A percentile compares a stretch with the other conserved stretches of the same genome.
phyloP scores from a whole-genome alignment of 2,797 vertebrate species.

The Pantherophis alleghaniensis region DNA sequence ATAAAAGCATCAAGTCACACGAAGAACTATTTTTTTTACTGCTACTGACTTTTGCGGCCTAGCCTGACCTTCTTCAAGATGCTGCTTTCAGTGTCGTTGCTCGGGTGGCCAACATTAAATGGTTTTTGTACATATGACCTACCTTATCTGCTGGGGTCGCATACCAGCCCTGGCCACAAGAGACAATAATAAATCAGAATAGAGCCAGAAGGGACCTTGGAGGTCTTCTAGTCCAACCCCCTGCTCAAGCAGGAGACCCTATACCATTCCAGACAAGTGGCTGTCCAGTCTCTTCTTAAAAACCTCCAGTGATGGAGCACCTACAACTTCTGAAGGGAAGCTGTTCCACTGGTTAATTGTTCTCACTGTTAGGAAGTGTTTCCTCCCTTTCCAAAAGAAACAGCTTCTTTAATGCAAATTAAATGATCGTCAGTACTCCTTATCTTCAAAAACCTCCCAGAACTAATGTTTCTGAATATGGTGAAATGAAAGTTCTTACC shows the following conservation, averaged over 20 bases:
- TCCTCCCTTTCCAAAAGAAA: not conserved
- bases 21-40: conserved; percentile 5
- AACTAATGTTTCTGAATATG: not conserved
- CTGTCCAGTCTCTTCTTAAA: not conserved
- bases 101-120: not conserved
- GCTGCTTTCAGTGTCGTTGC: conserved; percentile 1
- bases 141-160: not conserved
- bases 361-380: not conserved
- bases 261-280: not conserved
- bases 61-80: conserved; percentile 1
- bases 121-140: not conserved
- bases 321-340: not conserved
- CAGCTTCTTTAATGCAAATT: not conserved
- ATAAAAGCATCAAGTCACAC: conserved; percentile 22
- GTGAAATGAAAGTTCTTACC: not conserved
- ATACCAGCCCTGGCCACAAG: not conserved
- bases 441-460: not conserved
- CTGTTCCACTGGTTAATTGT: not conserved
- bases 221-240: not conserved
- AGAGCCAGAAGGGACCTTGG: not conserved
- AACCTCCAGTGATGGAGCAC: not conserved
- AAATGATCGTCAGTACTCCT: not conserved
- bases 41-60: conserved; percentile 1
- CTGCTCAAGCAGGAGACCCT: not conserved
- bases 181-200: not conserved